A percentile compares a stretch with the other conserved stretches of the same genome.
Evolutionary conservation across 2,888 invertebrate genomes (phyloP).

Genomic region (Sphaeridia pumilis): DNA sequence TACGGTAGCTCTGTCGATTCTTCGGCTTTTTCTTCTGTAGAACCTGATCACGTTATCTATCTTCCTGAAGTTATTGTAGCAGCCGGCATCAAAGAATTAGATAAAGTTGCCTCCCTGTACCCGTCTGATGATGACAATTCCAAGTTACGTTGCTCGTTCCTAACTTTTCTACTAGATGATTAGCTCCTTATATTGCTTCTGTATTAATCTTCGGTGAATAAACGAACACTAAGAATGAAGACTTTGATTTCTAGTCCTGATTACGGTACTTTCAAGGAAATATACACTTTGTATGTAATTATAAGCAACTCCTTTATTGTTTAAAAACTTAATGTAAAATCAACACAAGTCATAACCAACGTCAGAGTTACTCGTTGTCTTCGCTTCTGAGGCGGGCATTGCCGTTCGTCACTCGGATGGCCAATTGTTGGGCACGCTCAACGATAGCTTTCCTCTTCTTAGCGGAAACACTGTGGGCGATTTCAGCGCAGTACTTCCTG

Average conservation of each 20-base stretch:
- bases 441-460: conserved; percentile 94
- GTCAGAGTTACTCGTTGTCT: conserved; percentile 81
- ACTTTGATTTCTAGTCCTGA: too few species aligned
- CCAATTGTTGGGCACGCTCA: conserved; percentile 89
- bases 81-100: conserved; percentile 17
- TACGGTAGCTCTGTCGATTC: conserved; percentile 17
- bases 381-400: conserved; percentile 93
- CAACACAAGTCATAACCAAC: background rate
- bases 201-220: too few species aligned
- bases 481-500: conserved; percentile 92
- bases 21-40: conserved; percentile 16
- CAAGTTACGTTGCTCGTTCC: too few species aligned
- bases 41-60: conserved; percentile 6
- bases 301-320: background rate
- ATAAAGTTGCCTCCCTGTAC: conserved; percentile 16
- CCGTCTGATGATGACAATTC: conserved; percentile 15
- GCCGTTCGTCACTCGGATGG: conserved; percentile 90
- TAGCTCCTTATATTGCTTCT: too few species aligned
- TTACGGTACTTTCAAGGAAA: too few species aligned
- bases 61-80: conserved; percentile 26
- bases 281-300: too few species aligned
- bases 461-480: conserved; percentile 94
- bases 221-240: too few species aligned
- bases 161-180: too few species aligned
- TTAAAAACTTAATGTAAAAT: background rate